Conservation (phyloP, 2,888 invertebrate genomes). For the Didymodactylos carnosus region DNA sequence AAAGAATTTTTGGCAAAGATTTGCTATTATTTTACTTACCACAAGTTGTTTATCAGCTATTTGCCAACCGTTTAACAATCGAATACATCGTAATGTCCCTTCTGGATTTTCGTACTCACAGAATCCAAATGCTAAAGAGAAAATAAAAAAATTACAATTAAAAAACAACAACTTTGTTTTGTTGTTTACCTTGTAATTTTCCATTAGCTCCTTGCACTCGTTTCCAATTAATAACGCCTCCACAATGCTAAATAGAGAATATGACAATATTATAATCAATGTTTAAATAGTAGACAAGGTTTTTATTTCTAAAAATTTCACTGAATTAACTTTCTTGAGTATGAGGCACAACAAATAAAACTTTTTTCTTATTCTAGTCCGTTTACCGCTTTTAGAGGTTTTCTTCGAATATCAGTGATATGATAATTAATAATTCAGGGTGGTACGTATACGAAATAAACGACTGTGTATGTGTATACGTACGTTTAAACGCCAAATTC, state of each 20-base stretch:
- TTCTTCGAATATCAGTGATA: too few species aligned
- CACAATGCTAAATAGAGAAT: constrained; percentile 47
- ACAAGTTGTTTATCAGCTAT: constrained; percentile 79
- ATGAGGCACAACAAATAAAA: too few species aligned
- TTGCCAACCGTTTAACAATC: constrained; percentile 67
- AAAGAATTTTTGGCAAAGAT: neutral
- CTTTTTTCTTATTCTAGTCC: too few species aligned
- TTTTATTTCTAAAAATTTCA: too few species aligned
- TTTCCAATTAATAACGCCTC: constrained; percentile 85
- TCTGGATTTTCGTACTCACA: constrained; percentile 89
- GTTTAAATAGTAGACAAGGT: neutral
- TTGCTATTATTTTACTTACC: constrained; percentile 38
- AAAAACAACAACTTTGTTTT: neutral
- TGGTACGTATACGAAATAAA: too few species aligned
- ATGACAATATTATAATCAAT: neutral
- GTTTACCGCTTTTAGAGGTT: too few species aligned
- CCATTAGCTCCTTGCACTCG: constrained; percentile 57
- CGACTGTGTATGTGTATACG: too few species aligned
- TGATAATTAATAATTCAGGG: too few species aligned
- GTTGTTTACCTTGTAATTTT: constrained; percentile 38
- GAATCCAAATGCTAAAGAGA: constrained; percentile 66
- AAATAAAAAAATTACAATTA: neutral
- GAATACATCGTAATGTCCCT: constrained; percentile 74
- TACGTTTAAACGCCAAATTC: too few species aligned
- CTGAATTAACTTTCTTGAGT: too few species aligned